Base-by-base conservation (phyloP, 2,113 vertebrate species). In the Phyllopteryx taeniolatus region DNA sequence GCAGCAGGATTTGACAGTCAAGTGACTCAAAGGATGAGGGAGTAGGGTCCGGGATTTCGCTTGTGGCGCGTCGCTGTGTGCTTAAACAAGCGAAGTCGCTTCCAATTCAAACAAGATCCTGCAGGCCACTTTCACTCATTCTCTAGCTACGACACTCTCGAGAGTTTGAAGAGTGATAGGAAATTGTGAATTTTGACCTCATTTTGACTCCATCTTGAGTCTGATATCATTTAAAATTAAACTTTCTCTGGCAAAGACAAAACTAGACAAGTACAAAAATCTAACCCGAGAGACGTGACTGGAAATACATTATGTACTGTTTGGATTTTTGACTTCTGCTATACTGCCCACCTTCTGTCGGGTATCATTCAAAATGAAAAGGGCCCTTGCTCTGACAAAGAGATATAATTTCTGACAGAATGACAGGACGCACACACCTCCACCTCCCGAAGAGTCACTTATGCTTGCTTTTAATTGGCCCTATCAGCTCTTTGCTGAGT, bases 401-500 rank as follows among this genome's bases (percentile, higher is more conserved):
- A 59, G 57, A 60, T 60, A 60, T 33, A 3, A 31, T 33, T 33
- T 5, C 22, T 15, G 14, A 60, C 27, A n/a, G 11, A 60, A 33
- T 33, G 57, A 33, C 53, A 74, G 73, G 65, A 77, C 71, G 35
- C 35, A 64, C 39, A 4, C 0, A 13, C 46, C 31, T 43, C 71
- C 20, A 13, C 17, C n/a, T 2, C 46, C 59, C 57, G 73, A 22
- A 71, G 83, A 85, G 70, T 59, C 59, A 53, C 62, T 65, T 66
- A 64, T 70, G 42, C 72, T 22, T 57, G 20, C 63, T 57, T 76
- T 60, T 72, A 71, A 73, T 77, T 77, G 57, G 35, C 8, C 1
- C 1, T 60, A 35, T 70, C 77, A 79, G 27, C 6, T 4, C 39
- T 74, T 43, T 73, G 70, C 57, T 68, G 76, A 79, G 61, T 67